Conservation (phyloP, 2,888 invertebrate species). For the Caenorhabditis japonica region DNA sequence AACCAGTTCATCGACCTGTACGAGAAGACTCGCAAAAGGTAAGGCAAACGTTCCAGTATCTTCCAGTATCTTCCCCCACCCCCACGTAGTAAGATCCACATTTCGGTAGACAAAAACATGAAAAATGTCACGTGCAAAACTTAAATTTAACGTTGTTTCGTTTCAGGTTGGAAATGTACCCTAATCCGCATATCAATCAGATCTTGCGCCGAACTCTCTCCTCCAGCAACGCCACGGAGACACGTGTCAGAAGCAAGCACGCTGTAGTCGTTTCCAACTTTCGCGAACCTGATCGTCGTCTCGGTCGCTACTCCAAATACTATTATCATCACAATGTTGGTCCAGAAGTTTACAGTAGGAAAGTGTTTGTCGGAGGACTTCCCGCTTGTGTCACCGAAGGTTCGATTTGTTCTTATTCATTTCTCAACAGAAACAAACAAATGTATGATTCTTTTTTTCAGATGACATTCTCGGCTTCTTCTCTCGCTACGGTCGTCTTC, state of each 20-base stretch:
- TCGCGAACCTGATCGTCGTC: slow-evolving; percentile 48
- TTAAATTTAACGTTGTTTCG: too few species aligned
- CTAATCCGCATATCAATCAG: slow-evolving; percentile 22
- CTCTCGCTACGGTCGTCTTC: slow-evolving; percentile 93
- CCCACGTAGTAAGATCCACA: too few species aligned
- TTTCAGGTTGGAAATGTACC: slow-evolving; percentile 22
- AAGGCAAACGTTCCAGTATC: background rate
- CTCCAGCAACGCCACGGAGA: slow-evolving; percentile 3
- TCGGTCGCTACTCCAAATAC: slow-evolving; percentile 51
- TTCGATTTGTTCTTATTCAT: slow-evolving; percentile 75
- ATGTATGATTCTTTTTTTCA: slow-evolving; percentile 77
- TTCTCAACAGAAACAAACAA: background rate
- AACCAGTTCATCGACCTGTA: slow-evolving; percentile 46
- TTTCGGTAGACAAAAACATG: too few species aligned
- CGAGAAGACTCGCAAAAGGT: slow-evolving; percentile 36
- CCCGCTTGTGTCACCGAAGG: slow-evolving; percentile 98
- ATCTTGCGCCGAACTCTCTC: slow-evolving; percentile 11
- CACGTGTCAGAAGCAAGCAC: slow-evolving; percentile 18
- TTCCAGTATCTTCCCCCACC: too few species aligned
- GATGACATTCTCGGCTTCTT: slow-evolving; percentile 98
- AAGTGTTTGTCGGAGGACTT: slow-evolving; percentile 97
- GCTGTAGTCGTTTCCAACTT: slow-evolving; percentile 44
- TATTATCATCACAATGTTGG: slow-evolving; percentile 62
- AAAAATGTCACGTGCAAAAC: too few species aligned
- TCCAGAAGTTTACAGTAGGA: slow-evolving; percentile 82